phyloP scores from a whole-genome alignment of 2,797 vertebrate genomes.

The Clamator glandarius region DNA sequence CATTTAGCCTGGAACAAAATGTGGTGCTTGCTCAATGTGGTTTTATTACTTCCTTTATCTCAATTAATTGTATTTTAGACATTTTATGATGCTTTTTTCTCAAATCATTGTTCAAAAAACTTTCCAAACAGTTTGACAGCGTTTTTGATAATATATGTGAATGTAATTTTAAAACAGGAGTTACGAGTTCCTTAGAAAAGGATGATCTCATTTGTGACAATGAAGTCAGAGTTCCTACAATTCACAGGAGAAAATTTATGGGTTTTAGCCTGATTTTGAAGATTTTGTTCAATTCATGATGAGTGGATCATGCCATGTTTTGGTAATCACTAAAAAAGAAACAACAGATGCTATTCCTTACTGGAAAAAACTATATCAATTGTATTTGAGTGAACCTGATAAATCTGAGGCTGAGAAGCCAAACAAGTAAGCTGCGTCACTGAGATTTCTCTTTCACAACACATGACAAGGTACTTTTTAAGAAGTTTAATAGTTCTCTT shows the following conservation, averaged over 20 bases:
- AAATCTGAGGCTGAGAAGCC: background rate
- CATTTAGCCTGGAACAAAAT: background rate
- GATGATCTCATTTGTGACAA: background rate
- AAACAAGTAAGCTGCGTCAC: background rate
- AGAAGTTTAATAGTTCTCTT: background rate
- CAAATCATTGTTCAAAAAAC: background rate
- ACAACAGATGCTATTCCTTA: background rate
- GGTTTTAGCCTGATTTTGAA: constrained; percentile 77
- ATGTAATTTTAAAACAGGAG: background rate
- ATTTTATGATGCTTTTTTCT: background rate
- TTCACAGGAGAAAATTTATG: background rate
- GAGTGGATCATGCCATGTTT: constrained; percentile 61
- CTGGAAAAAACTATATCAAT: background rate
- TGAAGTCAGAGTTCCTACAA: background rate
- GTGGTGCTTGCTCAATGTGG: background rate
- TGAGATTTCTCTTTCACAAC: background rate
- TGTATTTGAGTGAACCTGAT: fast-evolving
- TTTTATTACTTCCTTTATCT: background rate
- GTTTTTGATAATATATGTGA: background rate
- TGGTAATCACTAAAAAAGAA: constrained; percentile 60
- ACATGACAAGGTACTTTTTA: background rate
- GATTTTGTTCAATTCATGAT: constrained; percentile 75
- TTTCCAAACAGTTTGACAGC: background rate
- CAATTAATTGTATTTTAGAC: background rate
- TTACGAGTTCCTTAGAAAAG: background rate